Evolutionary conservation across 92 coral and sea anemone genomes (phyloP).

Genomic region (Isaurus tuberculatus): DNA sequence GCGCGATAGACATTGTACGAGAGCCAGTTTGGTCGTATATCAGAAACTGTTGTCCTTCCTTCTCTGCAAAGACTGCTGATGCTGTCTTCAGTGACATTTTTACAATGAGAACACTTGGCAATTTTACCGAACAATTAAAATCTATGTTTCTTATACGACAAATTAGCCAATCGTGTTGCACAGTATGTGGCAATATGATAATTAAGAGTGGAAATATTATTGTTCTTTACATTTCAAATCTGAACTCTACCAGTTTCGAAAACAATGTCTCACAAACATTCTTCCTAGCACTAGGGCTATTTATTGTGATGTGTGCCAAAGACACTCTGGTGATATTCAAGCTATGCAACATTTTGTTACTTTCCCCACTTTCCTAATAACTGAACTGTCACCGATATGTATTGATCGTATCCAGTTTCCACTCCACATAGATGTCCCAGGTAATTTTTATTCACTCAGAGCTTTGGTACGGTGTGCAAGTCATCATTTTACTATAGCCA

Average conservation of each 20-base stretch:
- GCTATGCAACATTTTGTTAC: conserved; percentile 54
- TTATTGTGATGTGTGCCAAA: conserved; percentile 56
- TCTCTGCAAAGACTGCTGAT: conserved; percentile 33
- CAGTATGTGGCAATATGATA: conserved; percentile 49
- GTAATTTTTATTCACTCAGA: conserved; percentile 48
- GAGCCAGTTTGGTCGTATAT: conserved; percentile 24
- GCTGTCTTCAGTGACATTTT: conserved; percentile 36
- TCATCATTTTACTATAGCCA: conserved; percentile 52
- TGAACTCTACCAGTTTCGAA: conserved; percentile 14
- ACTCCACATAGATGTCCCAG: conserved; percentile 17
- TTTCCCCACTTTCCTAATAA: conserved; percentile 45
- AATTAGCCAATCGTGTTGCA: conserved; percentile 42
- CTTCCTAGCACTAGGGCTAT: conserved; percentile 48
- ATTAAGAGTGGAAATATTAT: conserved; percentile 30
- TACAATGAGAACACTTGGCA: conserved; percentile 42
- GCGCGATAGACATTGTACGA: conserved; percentile 37
- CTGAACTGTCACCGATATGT: conserved; percentile 49
- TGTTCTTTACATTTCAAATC: conserved; percentile 46
- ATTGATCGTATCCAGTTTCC: conserved; percentile 36
- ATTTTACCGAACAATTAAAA: conserved; percentile 42
- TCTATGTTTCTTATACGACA: conserved; percentile 58
- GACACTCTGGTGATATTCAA: too few relatives aligned
- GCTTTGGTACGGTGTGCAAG: conserved; percentile 50
- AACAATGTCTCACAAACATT: conserved; percentile 59
- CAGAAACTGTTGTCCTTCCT: conserved; percentile 26